phyloP scores from a whole-genome alignment of 1,140 invertebrate genomes.

The Eupristina koningsbergeri region DNA sequence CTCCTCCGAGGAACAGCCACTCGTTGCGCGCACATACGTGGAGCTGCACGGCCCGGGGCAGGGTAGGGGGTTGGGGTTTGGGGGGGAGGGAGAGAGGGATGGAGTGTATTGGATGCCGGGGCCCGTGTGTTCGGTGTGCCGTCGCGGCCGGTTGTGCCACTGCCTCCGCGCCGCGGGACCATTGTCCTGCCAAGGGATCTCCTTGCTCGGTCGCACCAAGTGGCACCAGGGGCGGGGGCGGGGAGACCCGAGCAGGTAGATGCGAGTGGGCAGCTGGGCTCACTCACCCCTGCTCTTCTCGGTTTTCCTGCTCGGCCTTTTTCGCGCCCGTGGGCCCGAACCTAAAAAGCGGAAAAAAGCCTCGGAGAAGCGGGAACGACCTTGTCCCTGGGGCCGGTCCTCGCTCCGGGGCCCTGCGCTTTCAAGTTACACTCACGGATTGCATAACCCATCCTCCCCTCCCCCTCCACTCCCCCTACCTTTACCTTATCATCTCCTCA shows the following conservation, averaged over 20 bases:
- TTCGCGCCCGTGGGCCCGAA: background rate
- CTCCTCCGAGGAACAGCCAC: background rate
- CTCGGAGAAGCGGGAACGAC: background rate
- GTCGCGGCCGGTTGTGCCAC: background rate
- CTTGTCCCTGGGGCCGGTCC: background rate
- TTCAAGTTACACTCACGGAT: background rate
- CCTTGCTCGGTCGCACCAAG: constrained; percentile 25
- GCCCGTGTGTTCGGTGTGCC: constrained; percentile 16
- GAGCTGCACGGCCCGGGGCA: background rate
- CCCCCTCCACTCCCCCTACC: background rate
- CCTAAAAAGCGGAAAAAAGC: background rate
- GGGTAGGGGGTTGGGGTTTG: background rate
- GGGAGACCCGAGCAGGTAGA: constrained; percentile 45
- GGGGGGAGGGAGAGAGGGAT: background rate
- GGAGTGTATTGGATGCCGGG: no score
- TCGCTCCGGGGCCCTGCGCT: background rate
- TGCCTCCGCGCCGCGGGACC: constrained; percentile 31
- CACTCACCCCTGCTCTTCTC: constrained; percentile 17
- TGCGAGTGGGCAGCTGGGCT: constrained; percentile 14
- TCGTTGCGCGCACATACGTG: background rate
- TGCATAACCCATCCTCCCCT: background rate
- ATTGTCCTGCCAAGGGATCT: constrained; percentile 41
- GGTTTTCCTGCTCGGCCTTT: constrained; percentile 18
- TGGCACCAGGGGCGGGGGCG: no score
- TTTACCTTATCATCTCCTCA: constrained; percentile 1